These are phyloP conservation scores for Orchesella flavescens DNA, from an alignment of 2,888 invertebrate species.

Conservation along the genomic window DNA sequence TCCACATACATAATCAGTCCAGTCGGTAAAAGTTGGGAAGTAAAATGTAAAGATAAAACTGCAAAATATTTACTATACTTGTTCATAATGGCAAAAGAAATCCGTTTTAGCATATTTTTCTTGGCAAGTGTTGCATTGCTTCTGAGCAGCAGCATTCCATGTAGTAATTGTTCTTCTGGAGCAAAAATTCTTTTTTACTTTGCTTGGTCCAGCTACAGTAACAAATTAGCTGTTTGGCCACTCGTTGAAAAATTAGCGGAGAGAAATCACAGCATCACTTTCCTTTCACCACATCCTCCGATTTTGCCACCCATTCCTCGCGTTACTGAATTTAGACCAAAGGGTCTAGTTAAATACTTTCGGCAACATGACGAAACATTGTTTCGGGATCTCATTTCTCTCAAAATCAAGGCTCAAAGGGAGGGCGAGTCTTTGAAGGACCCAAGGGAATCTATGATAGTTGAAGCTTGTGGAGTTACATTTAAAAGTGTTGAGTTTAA, in stretches of 20 bases:
- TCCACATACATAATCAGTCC: too few species aligned
- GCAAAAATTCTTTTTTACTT: conserved; percentile 68
- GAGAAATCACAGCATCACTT: conserved; percentile 63
- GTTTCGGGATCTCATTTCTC: conserved; percentile 45
- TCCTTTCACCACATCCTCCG: conserved; percentile 55
- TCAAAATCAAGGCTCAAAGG: conserved; percentile 54
- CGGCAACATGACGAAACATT: conserved; percentile 49
- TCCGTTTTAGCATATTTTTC: too few species aligned
- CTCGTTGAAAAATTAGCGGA: conserved; percentile 63
- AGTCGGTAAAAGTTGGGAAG: too few species aligned
- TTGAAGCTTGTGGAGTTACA: conserved; percentile 53
- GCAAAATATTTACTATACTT: too few species aligned
- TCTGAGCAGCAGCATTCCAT: too few species aligned
- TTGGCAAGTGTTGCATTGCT: too few species aligned
- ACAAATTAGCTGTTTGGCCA: conserved; percentile 67
- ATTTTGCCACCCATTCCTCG: conserved; percentile 38
- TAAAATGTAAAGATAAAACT: too few species aligned
- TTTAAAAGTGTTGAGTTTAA: conserved; percentile 58
- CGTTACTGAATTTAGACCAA: conserved; percentile 60
- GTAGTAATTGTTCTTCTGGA: neutral
- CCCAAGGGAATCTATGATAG: conserved; percentile 47
- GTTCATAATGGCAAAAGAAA: too few species aligned
- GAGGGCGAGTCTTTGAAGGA: conserved; percentile 47
- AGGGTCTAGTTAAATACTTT: conserved; percentile 50
- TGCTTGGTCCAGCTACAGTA: conserved; percentile 65